Conservation (phyloP, 2,113 vertebrate genomes). For the Serinus canaria region DNA sequence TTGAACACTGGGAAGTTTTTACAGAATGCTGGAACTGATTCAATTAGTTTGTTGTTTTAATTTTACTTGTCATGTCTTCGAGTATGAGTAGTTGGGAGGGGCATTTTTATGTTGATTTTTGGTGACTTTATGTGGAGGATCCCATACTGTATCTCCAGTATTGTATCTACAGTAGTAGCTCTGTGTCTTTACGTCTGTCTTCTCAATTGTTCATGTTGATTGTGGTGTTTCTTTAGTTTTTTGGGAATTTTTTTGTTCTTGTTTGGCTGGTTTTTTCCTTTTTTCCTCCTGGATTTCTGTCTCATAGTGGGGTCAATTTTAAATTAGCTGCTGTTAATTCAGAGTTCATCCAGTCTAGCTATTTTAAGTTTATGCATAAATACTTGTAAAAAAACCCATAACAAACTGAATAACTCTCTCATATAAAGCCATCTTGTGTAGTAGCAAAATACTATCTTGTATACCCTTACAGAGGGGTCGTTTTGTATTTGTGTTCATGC, state of each 20-base stretch:
- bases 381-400: background rate
- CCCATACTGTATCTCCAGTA: background rate
- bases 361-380: background rate
- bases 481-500: background rate
- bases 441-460: background rate
- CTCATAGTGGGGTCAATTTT: background rate
- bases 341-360: background rate
- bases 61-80: background rate
- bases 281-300: background rate
- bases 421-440: background rate
- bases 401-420: background rate
- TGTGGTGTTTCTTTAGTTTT: background rate
- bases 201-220: background rate
- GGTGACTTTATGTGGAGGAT: background rate
- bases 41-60: background rate
- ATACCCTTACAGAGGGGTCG: background rate
- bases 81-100: background rate
- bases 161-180: background rate
- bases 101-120: background rate
- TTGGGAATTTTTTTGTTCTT: rapidly evolving
- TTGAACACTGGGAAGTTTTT: background rate
- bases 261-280: too few species aligned
- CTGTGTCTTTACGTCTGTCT: background rate
- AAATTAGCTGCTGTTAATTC: background rate
- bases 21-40: background rate